Evolutionary conservation across 2,797 vertebrate species (phyloP), one percentile per base, ranked within the genome.

Genomic region (Labroides dimidiatus): DNA sequence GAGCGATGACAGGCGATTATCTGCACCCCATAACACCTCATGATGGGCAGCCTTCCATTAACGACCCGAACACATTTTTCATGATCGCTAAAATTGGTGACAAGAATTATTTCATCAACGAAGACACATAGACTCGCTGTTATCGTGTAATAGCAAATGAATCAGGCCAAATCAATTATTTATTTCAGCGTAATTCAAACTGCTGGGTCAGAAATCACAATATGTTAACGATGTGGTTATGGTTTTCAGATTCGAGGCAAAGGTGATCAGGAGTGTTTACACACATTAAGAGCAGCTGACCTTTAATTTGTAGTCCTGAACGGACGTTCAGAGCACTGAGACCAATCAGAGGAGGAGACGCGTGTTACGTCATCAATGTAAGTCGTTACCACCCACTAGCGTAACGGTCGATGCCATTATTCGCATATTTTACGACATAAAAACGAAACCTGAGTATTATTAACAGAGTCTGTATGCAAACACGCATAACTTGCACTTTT

Each of bases 331-430:
- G 11, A 16, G 41, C 11, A 6, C 27, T 0, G 2, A 0, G 66
- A 57, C 84, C 85, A 84, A 90, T 90, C 80, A 85, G 17, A 75
- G 6, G 11, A 36, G 14, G 16, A 0, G 10, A 0, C 10, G 4
- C 0, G 1, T 0, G 0, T 4, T 11, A 54, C 84, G 86, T 82
- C 72, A 86, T 54, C 23, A 0, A 20, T 21, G 66, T 64, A 36
- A 60, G 27, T n/a, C 2, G 11, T 66, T 11, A 78, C 57, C 23
- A 30, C 14, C 12, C 6, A n/a, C 10, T 12, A 4, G 16, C 48
- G 51, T 21, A 39, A 14, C 17, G 17, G 12, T 11, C 11, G 2
- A 12, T 19, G 3, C 10, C 1, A 30, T 13, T 7, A 14, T 13
- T 36, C 13, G 1, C 12, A 4, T 10, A 33, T 51, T 16, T n/a